Evolutionary conservation across 1,140 invertebrate species (phyloP).

Genomic region (Drosophila azteca): DNA sequence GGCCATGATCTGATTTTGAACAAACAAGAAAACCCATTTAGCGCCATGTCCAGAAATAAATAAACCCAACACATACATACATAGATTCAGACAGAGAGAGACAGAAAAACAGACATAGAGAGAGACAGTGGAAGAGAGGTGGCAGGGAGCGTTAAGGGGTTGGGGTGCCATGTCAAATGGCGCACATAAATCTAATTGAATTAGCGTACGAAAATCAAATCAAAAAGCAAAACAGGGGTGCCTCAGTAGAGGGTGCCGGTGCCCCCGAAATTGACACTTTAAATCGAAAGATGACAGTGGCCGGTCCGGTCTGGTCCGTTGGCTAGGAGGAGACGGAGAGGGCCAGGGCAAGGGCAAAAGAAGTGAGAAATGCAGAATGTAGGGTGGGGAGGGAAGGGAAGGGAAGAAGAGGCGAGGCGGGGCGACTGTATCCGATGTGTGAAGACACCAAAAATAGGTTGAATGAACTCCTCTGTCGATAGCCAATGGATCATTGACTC

Average conservation of each 20-base stretch:
- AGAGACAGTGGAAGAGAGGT: not conserved
- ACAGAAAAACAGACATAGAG: slow-evolving; percentile 5
- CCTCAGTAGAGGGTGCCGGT: slow-evolving; percentile 9
- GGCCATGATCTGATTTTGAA: slow-evolving; percentile 78
- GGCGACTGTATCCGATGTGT: slow-evolving; percentile 1
- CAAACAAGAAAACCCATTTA: slow-evolving; percentile 77
- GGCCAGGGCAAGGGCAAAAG: too few relatives aligned
- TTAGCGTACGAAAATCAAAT: slow-evolving; percentile 74
- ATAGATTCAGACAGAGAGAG: slow-evolving; percentile 4
- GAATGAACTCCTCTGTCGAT: slow-evolving; percentile 19
- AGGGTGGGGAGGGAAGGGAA: not conserved
- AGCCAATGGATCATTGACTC: slow-evolving; percentile 33
- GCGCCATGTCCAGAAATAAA: slow-evolving; percentile 75
- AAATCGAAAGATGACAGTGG: slow-evolving; percentile 21
- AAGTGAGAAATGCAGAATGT: not conserved
- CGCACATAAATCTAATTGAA: slow-evolving; percentile 76
- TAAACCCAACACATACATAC: slow-evolving; percentile 43
- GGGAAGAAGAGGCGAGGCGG: not conserved
- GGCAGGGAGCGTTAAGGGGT: not conserved
- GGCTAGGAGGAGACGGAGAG: too few relatives aligned
- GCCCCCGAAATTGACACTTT: slow-evolving; percentile 58
- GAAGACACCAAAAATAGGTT: slow-evolving; percentile 18
- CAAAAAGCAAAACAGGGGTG: slow-evolving; percentile 33
- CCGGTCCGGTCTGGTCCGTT: too few relatives aligned
- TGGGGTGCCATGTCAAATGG: slow-evolving; percentile 59